Evolutionary conservation across 2,797 vertebrate genomes (phyloP).

Genomic region (Rhabdomys pumilio): DNA sequence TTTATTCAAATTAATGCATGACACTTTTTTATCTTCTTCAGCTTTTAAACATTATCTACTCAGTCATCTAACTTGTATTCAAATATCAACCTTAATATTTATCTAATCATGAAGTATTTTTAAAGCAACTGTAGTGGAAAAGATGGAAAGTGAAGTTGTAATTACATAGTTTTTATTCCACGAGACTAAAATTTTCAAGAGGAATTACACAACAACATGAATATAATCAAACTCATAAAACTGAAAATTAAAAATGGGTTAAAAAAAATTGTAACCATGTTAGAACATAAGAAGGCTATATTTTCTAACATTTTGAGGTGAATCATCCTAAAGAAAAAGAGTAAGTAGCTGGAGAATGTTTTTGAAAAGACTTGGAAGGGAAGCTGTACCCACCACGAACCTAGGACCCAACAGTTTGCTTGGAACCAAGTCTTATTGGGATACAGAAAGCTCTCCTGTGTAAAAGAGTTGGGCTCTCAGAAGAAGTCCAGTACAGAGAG

Average conservation of each 20-base stretch:
- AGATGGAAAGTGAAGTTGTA: neutral
- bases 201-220: neutral
- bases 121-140: neutral
- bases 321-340: constrained; percentile 20
- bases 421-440: neutral
- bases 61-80: too few species aligned
- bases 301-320: neutral
- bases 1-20: too few species aligned
- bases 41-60: too few species aligned
- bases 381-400: neutral
- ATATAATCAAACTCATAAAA: neutral
- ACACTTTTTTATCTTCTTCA: too few species aligned
- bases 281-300: neutral
- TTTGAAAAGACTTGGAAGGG: neutral
- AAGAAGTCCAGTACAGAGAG: too few species aligned
- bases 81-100: too few species aligned
- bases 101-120: too few species aligned
- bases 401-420: neutral
- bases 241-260: neutral
- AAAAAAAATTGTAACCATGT: neutral
- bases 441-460: neutral
- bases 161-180: neutral
- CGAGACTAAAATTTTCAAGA: constrained; percentile 3
- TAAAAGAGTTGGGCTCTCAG: neutral
- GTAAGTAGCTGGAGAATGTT: neutral